A percentile compares a stretch with the other conserved stretches of the same genome.
phyloP scores from a whole-genome alignment of 2,888 invertebrate genomes.

The Agonopterix heracliana region DNA sequence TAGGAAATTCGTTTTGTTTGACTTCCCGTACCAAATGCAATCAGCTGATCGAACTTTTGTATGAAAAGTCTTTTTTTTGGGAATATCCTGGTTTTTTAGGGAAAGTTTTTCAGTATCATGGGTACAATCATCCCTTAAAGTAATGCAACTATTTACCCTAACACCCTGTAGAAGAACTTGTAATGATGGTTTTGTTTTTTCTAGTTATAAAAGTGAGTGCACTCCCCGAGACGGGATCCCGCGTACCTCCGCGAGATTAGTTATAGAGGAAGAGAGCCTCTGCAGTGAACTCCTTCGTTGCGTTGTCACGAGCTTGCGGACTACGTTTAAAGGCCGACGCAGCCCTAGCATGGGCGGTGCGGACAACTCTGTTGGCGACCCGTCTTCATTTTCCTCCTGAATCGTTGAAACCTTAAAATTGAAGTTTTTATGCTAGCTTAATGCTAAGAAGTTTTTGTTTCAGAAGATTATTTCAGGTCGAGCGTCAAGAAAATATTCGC shows the following conservation, averaged over 20 bases:
- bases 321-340: conserved; percentile 65
- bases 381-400: conserved; percentile 57
- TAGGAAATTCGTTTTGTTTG: too few relatives aligned
- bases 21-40: too few relatives aligned
- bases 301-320: conserved; percentile 70
- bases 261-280: conserved; percentile 66
- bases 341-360: conserved; percentile 52
- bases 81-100: too few relatives aligned
- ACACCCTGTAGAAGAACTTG: too few relatives aligned
- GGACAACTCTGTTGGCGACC: conserved; percentile 42
- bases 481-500: too few relatives aligned
- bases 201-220: conserved; percentile 34
- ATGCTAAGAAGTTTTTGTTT: neutral
- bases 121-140: too few relatives aligned
- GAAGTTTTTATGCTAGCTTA: conserved; percentile 27
- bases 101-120: too few relatives aligned
- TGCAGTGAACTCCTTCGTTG: conserved; percentile 68
- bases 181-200: too few relatives aligned
- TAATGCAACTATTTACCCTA: too few relatives aligned
- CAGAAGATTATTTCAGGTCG: neutral
- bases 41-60: too few relatives aligned
- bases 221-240: conserved; percentile 37
- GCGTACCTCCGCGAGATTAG: conserved; percentile 72
- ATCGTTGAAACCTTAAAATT: conserved; percentile 62
- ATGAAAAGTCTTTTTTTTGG: too few relatives aligned